A percentile compares a stretch with the other conserved stretches of the same genome.
phyloP scores from a whole-genome alignment of 2,797 vertebrate genomes.

The Poecile montanus region DNA sequence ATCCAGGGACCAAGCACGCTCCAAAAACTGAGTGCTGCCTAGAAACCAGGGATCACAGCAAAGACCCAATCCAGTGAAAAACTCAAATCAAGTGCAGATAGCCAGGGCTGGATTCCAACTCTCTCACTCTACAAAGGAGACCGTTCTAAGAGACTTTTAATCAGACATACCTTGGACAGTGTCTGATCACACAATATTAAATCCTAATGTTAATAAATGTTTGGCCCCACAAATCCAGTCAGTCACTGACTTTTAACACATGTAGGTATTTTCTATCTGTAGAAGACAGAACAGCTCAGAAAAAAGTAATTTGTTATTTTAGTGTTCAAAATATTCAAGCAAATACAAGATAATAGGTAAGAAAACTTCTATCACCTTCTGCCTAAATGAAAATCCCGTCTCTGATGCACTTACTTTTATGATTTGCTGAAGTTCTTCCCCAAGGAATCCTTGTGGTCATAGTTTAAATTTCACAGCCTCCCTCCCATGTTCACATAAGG shows the following conservation, averaged over 20 bases:
- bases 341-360: neutral
- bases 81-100: neutral
- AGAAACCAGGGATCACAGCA: neutral
- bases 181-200: neutral
- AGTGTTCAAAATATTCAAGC: neutral
- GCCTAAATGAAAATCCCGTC: neutral
- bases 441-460: neutral
- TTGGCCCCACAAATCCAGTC: neutral
- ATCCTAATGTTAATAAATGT: neutral
- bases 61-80: neutral
- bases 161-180: neutral
- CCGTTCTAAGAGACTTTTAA: neutral
- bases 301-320: neutral
- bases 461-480: neutral
- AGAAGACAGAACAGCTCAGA: neutral
- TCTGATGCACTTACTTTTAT: neutral
- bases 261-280: neutral
- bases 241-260: neutral
- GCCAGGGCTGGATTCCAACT: neutral
- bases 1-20: accelerated
- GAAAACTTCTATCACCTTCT: neutral
- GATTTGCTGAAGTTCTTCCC: neutral
- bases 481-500: neutral
- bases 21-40: neutral
- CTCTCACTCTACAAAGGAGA: neutral